Evolutionary conservation across 1,140 invertebrate species (phyloP).

Genomic region (silkworm (Bombyx mori)): ASM3026992v2 NC_085130.1:11930001-11930500

Average conservation of each 20-base stretch:
- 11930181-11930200: slow-evolving; percentile 38
- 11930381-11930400: slow-evolving; percentile 41
- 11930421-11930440: slow-evolving; percentile 34
- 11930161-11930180: slow-evolving; percentile 22
- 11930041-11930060: slow-evolving; percentile 25
- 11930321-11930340: slow-evolving; percentile 18
- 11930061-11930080: slow-evolving; percentile 56
- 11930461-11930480: slow-evolving; percentile 26
- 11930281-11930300: slow-evolving; percentile 42
- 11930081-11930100: slow-evolving; percentile 35
- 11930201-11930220: slow-evolving; percentile 25
- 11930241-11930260: slow-evolving; percentile 33
- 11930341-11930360: slow-evolving; percentile 19
- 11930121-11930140: slow-evolving; percentile 37
- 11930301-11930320: slow-evolving; percentile 29
- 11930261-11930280: slow-evolving; percentile 34
- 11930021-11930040: slow-evolving; percentile 1
- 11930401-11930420: slow-evolving; percentile 37
- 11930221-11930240: slow-evolving; percentile 38
- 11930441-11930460: slow-evolving; percentile 20
- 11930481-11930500: slow-evolving; percentile 22
- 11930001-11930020: not conserved
- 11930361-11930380: slow-evolving; percentile 35
- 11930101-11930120: slow-evolving; percentile 31
- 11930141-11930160: slow-evolving; percentile 16